These are phyloP conservation scores for Lacanobia oleracea DNA, from an alignment of 2,888 invertebrate species.

Conservation along the genomic window DNA sequence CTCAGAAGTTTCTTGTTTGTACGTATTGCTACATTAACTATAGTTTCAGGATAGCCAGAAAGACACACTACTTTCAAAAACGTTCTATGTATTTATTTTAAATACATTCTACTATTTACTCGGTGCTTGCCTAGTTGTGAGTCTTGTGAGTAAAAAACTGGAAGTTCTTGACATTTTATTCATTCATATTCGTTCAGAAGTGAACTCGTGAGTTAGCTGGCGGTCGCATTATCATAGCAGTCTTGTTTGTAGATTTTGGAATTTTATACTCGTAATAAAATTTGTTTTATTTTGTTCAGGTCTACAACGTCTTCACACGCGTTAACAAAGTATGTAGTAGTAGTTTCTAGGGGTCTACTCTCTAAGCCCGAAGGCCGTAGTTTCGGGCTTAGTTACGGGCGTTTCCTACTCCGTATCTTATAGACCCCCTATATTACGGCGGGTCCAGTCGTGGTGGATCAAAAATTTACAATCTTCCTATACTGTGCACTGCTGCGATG, in stretches of 20 bases:
- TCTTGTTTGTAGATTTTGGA: background rate
- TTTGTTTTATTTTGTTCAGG: background rate
- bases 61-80: background rate
- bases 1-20: background rate
- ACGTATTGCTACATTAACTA: background rate
- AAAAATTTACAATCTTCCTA: background rate
- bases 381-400: too few relatives aligned
- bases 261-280: background rate
- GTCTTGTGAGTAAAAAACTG: background rate
- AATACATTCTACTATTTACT: background rate
- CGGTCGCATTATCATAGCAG: background rate
- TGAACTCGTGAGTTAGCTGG: background rate
- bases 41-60: background rate
- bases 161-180: background rate
- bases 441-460: background rate
- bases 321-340: too few relatives aligned
- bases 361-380: too few relatives aligned
- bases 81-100: too few relatives aligned
- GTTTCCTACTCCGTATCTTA: too few relatives aligned
- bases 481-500: background rate
- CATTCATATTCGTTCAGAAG: background rate
- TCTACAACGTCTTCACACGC: too few relatives aligned
- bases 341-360: background rate
- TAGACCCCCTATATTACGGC: too few relatives aligned
- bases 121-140: background rate